Evolutionary conservation across 2,888 invertebrate species (phyloP).

Genomic region (Ischnura elegans): DNA sequence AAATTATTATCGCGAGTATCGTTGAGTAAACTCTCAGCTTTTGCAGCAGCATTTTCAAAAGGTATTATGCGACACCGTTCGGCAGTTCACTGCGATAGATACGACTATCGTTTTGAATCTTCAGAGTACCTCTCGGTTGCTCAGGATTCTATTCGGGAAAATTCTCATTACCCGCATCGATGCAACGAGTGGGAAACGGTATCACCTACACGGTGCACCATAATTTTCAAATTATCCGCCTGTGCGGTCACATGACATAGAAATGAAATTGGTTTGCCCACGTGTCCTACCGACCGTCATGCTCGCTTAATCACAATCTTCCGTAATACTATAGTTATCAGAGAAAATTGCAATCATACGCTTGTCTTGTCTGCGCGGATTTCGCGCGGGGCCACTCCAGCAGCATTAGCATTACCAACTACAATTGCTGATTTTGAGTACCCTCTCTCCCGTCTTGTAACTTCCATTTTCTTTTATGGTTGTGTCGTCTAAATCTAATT

Average conservation of each 20-base stretch:
- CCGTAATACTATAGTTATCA: neutral
- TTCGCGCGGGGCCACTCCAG: neutral
- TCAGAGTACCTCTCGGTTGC: neutral
- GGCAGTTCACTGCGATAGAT: neutral
- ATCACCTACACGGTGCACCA: neutral
- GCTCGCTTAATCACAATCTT: neutral
- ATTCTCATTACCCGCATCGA: neutral
- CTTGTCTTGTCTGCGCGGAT: neutral
- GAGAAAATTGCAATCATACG: neutral
- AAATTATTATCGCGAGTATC: too few relatives aligned
- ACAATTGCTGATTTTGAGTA: neutral
- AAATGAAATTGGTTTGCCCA: neutral
- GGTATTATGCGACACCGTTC: too few relatives aligned
- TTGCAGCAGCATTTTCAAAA: too few relatives aligned
- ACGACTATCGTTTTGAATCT: neutral
- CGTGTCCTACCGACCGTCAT: neutral
- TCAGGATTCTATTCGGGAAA: neutral
- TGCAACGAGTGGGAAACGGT: neutral
- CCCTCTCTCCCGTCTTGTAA: neutral
- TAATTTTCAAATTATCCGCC: neutral
- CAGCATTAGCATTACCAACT: neutral
- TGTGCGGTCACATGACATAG: neutral
- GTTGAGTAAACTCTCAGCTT: too few relatives aligned
- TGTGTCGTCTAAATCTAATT: too few relatives aligned
- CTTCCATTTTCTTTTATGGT: neutral